Evolutionary conservation across 2,888 invertebrate species (phyloP).

Genomic region (Fragum whitleyi): DNA sequence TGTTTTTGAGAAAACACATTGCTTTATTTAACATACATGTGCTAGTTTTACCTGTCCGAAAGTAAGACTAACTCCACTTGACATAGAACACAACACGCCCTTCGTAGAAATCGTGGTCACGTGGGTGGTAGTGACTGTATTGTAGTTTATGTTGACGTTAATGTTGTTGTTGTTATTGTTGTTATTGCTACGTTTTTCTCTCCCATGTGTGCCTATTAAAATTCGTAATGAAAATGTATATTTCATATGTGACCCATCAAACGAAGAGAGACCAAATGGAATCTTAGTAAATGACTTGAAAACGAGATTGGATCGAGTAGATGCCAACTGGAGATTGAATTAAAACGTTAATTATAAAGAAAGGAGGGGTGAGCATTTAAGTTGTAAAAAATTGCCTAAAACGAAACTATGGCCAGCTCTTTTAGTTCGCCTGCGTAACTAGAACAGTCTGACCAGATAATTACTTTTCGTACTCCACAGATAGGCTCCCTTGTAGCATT

Average conservation of each 20-base stretch:
- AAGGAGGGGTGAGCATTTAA: too few species aligned
- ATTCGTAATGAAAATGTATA: not conserved
- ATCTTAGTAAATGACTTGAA: not conserved
- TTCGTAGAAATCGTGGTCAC: constrained; percentile 2
- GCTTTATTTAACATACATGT: too few species aligned
- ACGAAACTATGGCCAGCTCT: too few species aligned
- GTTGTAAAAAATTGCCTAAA: too few species aligned
- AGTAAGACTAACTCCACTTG: not conserved
- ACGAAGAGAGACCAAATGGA: too few species aligned
- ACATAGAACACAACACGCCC: not conserved
- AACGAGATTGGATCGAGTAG: not conserved
- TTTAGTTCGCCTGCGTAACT: too few species aligned
- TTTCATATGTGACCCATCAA: not conserved
- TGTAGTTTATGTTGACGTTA: constrained; percentile 14
- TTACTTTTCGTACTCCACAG: too few species aligned
- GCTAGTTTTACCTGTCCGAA: not conserved
- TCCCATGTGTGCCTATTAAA: not conserved
- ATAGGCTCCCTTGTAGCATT: too few species aligned
- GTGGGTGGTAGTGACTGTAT: not conserved
- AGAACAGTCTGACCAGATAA: too few species aligned
- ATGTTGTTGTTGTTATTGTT: constrained; percentile 4
- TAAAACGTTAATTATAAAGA: not conserved
- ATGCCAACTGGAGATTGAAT: not conserved
- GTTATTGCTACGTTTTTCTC: not conserved
- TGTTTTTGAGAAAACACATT: too few species aligned